Evolutionary conservation across 2,888 invertebrate species (phyloP).

Genomic region (Mimas tiliae): DNA sequence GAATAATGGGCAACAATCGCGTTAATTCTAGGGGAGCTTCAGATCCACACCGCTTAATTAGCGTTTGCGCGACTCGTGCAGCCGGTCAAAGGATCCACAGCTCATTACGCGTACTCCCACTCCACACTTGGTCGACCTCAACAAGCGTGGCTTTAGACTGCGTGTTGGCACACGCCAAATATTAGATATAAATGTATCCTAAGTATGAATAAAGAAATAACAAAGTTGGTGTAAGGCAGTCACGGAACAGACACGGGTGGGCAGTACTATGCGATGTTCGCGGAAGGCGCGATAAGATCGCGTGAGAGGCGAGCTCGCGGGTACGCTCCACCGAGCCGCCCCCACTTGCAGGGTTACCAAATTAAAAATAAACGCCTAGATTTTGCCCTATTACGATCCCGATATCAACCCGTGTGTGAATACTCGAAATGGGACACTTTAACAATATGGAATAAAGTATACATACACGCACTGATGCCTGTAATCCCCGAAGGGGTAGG

Average conservation of each 20-base stretch:
- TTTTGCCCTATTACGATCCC: not conserved
- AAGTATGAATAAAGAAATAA: conserved; percentile 63
- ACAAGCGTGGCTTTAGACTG: conserved; percentile 54
- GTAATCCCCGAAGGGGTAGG: too few species aligned
- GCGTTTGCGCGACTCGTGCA: conserved; percentile 68
- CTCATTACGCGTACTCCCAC: conserved; percentile 70
- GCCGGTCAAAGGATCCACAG: conserved; percentile 80
- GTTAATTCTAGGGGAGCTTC: conserved; percentile 77
- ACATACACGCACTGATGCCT: too few species aligned
- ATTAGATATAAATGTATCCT: not conserved
- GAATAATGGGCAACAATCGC: conserved; percentile 60
- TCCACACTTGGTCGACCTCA: conserved; percentile 52
- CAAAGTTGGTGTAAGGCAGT: conserved; percentile 65
- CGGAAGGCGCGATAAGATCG: conserved; percentile 82
- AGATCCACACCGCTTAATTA: conserved; percentile 80
- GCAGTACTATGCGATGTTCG: conserved; percentile 79
- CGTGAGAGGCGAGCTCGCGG: conserved; percentile 77
- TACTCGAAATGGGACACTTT: too few species aligned
- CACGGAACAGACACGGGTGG: conserved; percentile 75
- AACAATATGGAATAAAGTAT: too few species aligned
- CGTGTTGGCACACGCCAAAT: conserved; percentile 35
- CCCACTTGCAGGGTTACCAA: conserved; percentile 33
- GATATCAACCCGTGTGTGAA: too few species aligned
- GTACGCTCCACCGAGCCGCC: conserved; percentile 38
- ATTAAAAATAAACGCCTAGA: not conserved